phyloP scores from a whole-genome alignment of 1,140 invertebrate species.

The Drosophila pruinosa region DNA sequence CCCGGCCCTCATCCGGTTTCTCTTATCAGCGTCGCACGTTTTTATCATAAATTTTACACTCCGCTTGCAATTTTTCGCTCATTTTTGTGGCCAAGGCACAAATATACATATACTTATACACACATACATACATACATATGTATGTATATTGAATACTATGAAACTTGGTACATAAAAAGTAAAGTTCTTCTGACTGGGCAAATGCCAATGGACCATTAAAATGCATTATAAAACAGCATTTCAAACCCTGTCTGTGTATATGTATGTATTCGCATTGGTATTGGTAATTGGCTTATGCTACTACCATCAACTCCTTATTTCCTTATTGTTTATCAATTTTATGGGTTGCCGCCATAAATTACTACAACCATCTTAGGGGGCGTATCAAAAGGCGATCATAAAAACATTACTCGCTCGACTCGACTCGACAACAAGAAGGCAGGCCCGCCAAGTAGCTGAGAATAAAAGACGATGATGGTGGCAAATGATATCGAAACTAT shows the following conservation, averaged over 20 bases:
- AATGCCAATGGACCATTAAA: constrained; percentile 37
- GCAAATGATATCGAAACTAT: no score
- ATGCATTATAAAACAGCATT: constrained; percentile 31
- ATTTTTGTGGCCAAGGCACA: constrained; percentile 30
- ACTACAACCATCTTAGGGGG: not conserved
- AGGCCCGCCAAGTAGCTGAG: not conserved
- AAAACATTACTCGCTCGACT: no score
- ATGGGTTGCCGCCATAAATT: constrained; percentile 38
- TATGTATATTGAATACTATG: not conserved
- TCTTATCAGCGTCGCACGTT: constrained; percentile 71
- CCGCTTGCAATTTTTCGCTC: constrained; percentile 57
- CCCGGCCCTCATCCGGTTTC: constrained; percentile 18
- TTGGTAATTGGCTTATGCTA: not conserved
- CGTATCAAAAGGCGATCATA: constrained; percentile 4
- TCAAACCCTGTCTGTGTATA: no score
- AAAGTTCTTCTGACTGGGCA: constrained; percentile 7
- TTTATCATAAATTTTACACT: constrained; percentile 79
- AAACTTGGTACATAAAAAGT: constrained; percentile 28
- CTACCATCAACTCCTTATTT: constrained; percentile 4
- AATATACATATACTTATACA: not conserved
- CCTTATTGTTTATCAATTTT: constrained; percentile 67
- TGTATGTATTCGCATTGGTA: no score
- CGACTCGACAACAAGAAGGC: no score
- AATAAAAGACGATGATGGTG: no score
- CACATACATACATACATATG: not conserved